phyloP scores from a whole-genome alignment of 1,140 invertebrate species.

The Aphidius ervi region DNA sequence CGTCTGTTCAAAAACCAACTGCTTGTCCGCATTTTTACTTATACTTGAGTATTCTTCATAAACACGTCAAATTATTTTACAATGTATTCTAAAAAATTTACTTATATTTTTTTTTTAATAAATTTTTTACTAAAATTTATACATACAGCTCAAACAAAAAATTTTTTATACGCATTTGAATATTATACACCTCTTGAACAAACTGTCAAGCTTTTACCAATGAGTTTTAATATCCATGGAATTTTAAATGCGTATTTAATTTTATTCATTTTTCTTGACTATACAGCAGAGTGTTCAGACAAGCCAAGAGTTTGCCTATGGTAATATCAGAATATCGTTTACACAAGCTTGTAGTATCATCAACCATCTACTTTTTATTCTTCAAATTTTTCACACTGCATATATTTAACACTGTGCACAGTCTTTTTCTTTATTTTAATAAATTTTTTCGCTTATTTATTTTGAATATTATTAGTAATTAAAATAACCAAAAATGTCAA shows the following conservation, averaged over 20 bases:
- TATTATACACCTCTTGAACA: too few species aligned
- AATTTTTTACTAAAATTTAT: neutral
- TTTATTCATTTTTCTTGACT: conserved; percentile 55
- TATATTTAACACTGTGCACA: conserved; percentile 31
- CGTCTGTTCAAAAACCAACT: conserved; percentile 39
- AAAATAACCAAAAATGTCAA: conserved; percentile 35
- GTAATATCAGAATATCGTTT: conserved; percentile 39
- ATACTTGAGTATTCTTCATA: conserved; percentile 52
- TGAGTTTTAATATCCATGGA: too few species aligned
- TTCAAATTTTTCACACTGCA: conserved; percentile 26
- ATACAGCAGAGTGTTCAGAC: conserved; percentile 29
- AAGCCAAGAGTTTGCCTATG: conserved; percentile 50
- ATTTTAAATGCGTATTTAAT: conserved; percentile 33
- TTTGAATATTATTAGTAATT: conserved; percentile 55
- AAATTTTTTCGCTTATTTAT: conserved; percentile 12
- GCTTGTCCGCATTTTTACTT: conserved; percentile 55
- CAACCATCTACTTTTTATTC: conserved; percentile 6
- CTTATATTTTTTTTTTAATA: neutral
- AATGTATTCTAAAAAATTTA: conserved; percentile 20
- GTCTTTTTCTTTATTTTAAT: conserved; percentile 12
- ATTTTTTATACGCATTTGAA: too few species aligned
- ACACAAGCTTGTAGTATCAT: conserved; percentile 22
- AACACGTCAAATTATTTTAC: conserved; percentile 30
- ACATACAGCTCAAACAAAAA: too few species aligned
- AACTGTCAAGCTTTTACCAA: too few species aligned